phyloP scores from a whole-genome alignment of 1,140 invertebrate genomes.

The Lordiphosa collinella region DNA sequence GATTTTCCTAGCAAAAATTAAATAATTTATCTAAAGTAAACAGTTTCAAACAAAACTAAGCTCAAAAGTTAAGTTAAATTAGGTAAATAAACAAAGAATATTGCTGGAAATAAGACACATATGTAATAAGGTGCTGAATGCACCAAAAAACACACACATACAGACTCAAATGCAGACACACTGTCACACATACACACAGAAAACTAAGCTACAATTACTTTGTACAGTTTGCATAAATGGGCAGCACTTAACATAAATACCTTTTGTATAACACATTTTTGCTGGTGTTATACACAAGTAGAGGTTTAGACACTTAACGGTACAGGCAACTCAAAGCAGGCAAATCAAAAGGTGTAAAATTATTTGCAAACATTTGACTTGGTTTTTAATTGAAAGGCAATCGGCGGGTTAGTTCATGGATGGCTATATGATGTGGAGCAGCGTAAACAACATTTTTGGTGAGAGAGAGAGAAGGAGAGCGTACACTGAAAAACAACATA shows the following conservation, averaged over 20 bases:
- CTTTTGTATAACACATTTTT: slow-evolving; percentile 23
- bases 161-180: slow-evolving; percentile 16
- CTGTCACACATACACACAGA: slow-evolving; percentile 8
- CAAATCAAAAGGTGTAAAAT: slow-evolving; percentile 28
- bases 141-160: too few relatives aligned
- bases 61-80: slow-evolving; percentile 29
- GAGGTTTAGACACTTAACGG: too few relatives aligned
- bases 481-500: slow-evolving; percentile 78
- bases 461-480: slow-evolving; percentile 31
- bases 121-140: too few relatives aligned
- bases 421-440: slow-evolving; percentile 60
- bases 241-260: slow-evolving; percentile 24
- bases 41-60: slow-evolving; percentile 37
- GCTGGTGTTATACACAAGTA: too few relatives aligned
- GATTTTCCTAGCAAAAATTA: slow-evolving; percentile 24
- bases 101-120: too few relatives aligned
- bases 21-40: slow-evolving; percentile 36
- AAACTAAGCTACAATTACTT: too few relatives aligned
- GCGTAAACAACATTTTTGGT: slow-evolving; percentile 54
- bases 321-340: slow-evolving; percentile 33
- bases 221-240: slow-evolving; percentile 15
- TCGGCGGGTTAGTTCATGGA: slow-evolving; percentile 46
- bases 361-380: slow-evolving; percentile 7
- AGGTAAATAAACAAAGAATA: too few relatives aligned
- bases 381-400: slow-evolving; percentile 45